Conservation (phyloP, 2,113 vertebrate species). For the Ameiurus melas region DNA sequence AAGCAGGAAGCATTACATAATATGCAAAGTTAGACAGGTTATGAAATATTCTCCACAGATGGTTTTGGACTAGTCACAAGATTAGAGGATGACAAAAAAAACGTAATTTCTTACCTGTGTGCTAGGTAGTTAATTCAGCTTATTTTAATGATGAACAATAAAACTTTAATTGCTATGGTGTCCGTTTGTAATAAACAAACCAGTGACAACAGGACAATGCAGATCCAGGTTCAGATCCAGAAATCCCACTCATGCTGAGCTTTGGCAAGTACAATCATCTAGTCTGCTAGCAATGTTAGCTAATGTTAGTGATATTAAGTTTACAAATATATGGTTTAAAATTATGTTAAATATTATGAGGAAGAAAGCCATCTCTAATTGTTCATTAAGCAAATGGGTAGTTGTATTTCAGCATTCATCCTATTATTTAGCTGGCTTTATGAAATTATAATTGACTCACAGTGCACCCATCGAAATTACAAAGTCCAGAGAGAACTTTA, state of each 20-base stretch:
- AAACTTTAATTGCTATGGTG: background rate
- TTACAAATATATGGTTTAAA: background rate
- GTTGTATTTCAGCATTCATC: background rate
- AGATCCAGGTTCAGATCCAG: background rate
- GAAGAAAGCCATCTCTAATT: background rate
- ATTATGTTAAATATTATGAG: background rate
- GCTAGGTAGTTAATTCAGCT: background rate
- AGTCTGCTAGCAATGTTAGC: background rate
- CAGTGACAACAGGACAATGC: background rate
- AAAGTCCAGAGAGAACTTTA: background rate
- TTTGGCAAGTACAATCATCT: background rate
- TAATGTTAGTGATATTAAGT: background rate
- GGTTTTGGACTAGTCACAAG: background rate
- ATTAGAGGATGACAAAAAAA: background rate
- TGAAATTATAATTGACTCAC: background rate
- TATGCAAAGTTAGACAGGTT: background rate
- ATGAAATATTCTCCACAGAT: background rate
- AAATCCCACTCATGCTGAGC: background rate
- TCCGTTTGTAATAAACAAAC: background rate
- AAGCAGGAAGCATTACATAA: background rate
- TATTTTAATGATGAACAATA: background rate
- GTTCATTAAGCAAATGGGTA: background rate
- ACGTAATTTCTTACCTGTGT: background rate
- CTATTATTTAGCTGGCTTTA: background rate
- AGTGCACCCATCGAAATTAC: background rate